A percentile compares a stretch with the other conserved stretches of the same genome.
phyloP scores from a whole-genome alignment of 2,888 invertebrate genomes.

The Rotaria socialis region DNA sequence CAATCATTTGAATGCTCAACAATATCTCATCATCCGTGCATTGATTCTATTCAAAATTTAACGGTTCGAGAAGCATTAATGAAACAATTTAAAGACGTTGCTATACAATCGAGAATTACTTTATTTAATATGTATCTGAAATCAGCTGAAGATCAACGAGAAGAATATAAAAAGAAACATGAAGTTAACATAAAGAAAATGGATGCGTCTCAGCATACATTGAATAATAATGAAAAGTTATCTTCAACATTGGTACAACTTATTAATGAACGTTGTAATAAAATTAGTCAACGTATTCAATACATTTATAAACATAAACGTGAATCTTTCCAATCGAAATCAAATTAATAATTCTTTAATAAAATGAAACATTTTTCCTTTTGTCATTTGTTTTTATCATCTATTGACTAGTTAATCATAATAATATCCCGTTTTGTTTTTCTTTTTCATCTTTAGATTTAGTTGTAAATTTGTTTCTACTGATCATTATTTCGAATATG shows the following conservation, averaged over 20 bases:
- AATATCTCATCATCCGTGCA: neutral
- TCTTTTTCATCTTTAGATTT: too few species aligned
- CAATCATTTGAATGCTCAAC: neutral
- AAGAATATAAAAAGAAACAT: neutral
- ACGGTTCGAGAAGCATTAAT: neutral
- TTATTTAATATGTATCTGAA: neutral
- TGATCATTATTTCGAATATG: too few species aligned
- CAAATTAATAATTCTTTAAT: neutral
- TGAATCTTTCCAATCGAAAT: too few species aligned
- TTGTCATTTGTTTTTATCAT: too few species aligned
- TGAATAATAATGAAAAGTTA: neutral
- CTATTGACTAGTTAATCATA: too few species aligned
- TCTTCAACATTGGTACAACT: neutral
- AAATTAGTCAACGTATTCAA: constrained; percentile 2
- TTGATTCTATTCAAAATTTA: neutral
- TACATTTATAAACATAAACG: neutral
- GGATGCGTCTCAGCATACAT: neutral
- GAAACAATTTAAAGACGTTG: neutral
- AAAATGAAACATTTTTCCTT: too few species aligned
- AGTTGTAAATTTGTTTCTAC: too few species aligned
- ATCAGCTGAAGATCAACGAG: constrained; percentile 8
- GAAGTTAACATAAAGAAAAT: neutral
- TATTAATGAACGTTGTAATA: neutral
- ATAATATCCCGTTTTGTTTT: too few species aligned
- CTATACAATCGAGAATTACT: neutral